phyloP scores from a whole-genome alignment of 2,113 vertebrate genomes.

The Eudyptes chrysolophus region DNA sequence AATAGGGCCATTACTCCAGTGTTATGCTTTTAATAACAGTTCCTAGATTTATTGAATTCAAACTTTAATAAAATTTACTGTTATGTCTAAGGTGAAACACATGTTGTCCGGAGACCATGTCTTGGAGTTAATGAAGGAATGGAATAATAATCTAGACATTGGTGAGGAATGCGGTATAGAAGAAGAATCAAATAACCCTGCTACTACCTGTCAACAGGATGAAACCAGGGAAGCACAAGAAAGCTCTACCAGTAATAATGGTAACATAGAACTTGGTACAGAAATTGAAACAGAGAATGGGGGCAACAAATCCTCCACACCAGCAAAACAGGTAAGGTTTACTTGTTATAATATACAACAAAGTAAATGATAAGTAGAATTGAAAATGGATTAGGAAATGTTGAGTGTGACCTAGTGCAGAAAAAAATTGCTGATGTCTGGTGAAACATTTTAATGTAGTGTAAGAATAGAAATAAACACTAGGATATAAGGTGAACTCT shows the following conservation, averaged over 20 bases:
- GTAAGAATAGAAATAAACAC: not conserved
- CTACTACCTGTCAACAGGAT: not conserved
- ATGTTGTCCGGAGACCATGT: constrained; percentile 62
- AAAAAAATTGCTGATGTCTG: not conserved
- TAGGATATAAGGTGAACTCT: not conserved
- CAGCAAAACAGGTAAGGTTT: constrained; percentile 63
- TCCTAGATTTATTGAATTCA: not conserved
- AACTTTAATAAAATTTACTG: not conserved
- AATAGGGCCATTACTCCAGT: not conserved
- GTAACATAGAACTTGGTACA: not conserved
- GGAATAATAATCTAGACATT: constrained; percentile 40
- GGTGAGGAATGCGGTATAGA: not conserved
- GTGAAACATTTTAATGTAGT: not conserved
- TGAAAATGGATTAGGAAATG: not conserved
- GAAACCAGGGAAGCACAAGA: not conserved
- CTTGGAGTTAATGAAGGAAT: constrained; percentile 84
- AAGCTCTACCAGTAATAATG: constrained; percentile 9
- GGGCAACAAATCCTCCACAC: constrained; percentile 1
- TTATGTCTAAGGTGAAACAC: constrained; percentile 77
- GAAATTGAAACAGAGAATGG: constrained; percentile 34
- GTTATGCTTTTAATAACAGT: not conserved
- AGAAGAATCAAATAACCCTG: constrained; percentile 28
- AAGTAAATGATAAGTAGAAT: not conserved
- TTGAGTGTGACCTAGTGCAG: not conserved
- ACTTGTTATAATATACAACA: not conserved